A percentile compares a stretch with the other conserved stretches of the same genome.
Conservation (phyloP, 2,113 vertebrate species). For the Okapia johnstoni region DNA sequence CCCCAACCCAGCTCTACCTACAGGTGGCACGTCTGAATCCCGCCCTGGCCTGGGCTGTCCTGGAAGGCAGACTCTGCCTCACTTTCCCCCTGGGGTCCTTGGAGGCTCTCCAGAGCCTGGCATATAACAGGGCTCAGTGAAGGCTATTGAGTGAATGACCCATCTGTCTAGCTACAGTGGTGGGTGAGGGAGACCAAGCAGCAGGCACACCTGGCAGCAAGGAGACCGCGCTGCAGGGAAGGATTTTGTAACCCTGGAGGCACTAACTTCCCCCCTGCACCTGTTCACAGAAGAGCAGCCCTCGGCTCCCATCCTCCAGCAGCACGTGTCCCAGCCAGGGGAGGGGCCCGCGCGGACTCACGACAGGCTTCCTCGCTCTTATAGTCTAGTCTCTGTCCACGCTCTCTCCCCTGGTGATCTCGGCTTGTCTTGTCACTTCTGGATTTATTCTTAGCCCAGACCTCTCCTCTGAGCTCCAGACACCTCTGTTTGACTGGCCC, state of each 20-base stretch:
- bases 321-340: accelerated
- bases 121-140: neutral
- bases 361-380: accelerated
- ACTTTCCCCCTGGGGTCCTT: neutral
- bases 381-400: neutral
- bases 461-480: neutral
- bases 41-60: neutral
- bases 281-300: accelerated
- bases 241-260: neutral
- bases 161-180: accelerated
- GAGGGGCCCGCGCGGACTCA: accelerated
- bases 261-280: accelerated
- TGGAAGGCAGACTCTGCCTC: neutral
- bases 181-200: neutral
- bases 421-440: no score
- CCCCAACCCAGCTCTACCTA: neutral
- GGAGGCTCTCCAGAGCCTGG: neutral
- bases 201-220: neutral
- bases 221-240: accelerated
- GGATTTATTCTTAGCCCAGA: neutral
- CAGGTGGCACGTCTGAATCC: neutral
- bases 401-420: no score
- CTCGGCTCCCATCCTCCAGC: neutral
- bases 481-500: neutral
- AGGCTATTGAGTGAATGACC: neutral